Evolutionary conservation across 2,797 vertebrate species (phyloP).

Genomic region (Rousettus madagascariensis): DNA sequence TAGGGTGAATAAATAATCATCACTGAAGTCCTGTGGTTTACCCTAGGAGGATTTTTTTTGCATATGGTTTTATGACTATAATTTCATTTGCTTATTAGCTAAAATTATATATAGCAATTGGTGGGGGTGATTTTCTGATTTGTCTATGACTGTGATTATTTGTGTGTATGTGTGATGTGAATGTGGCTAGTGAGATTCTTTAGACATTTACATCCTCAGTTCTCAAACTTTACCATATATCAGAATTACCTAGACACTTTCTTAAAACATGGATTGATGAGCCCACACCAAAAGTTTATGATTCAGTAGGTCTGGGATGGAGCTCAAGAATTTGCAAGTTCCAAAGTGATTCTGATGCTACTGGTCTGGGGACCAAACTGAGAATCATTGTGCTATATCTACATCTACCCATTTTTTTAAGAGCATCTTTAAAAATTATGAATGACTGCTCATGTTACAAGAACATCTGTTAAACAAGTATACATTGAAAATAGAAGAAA

Average conservation of each 20-base stretch:
- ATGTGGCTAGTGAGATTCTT: background rate
- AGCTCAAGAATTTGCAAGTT: background rate
- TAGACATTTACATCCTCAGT: background rate
- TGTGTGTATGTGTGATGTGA: background rate
- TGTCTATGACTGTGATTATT: background rate
- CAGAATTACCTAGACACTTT: background rate
- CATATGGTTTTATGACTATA: background rate
- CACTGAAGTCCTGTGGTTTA: background rate
- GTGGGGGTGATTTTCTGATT: background rate
- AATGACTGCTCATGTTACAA: background rate
- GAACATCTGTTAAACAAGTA: background rate
- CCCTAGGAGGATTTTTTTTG: background rate
- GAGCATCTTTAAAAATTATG: background rate
- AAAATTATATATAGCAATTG: background rate
- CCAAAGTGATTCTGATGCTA: background rate
- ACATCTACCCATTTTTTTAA: background rate
- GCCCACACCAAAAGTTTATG: background rate
- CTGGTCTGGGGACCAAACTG: background rate
- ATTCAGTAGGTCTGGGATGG: background rate
- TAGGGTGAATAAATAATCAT: background rate
- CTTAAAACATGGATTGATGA: background rate
- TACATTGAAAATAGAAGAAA: background rate
- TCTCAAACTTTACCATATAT: background rate
- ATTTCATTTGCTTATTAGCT: background rate
- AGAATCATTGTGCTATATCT: background rate